Percentiles rank a stretch among this genome's conserved stretches.
phyloP scores from a whole-genome alignment of 2,888 invertebrate genomes.

The Agriopis leucophaearia region DNA sequence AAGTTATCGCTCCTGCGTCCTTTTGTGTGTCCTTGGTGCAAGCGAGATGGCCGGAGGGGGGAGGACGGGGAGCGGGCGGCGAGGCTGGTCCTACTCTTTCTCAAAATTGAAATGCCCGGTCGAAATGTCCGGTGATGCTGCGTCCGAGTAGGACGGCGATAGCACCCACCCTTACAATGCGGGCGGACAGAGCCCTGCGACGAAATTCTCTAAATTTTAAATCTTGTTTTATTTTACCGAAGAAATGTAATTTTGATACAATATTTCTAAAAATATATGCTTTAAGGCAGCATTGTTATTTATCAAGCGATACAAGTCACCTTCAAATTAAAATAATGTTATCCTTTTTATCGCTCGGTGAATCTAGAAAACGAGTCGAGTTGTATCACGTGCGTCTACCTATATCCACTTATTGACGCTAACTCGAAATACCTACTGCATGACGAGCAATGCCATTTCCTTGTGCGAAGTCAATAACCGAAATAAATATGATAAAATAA shows the following conservation, averaged over 20 bases:
- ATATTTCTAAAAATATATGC: constrained; percentile 32
- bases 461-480: constrained; percentile 66
- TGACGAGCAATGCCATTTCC: constrained; percentile 57
- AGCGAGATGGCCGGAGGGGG: constrained; percentile 74
- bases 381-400: constrained; percentile 41
- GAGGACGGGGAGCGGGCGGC: constrained; percentile 66
- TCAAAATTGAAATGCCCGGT: constrained; percentile 88
- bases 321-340: constrained; percentile 53
- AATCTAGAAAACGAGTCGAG: constrained; percentile 51
- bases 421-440: constrained; percentile 44
- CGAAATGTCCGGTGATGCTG: constrained; percentile 87
- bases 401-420: constrained; percentile 42
- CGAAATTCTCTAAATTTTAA: constrained; percentile 82
- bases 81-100: constrained; percentile 85
- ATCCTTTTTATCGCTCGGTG: constrained; percentile 51
- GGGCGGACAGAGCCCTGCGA: constrained; percentile 82
- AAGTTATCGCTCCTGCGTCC: constrained; percentile 87
- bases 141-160: constrained; percentile 85
- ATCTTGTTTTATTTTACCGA: constrained; percentile 68
- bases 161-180: constrained; percentile 85
- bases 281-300: constrained; percentile 31
- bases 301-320: constrained; percentile 50
- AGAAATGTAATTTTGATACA: constrained; percentile 47
- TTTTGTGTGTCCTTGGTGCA: constrained; percentile 85
- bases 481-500: constrained; percentile 49